Base-by-base conservation (phyloP, 92 coral and sea anemone species). In the Ricordea florida region DNA sequence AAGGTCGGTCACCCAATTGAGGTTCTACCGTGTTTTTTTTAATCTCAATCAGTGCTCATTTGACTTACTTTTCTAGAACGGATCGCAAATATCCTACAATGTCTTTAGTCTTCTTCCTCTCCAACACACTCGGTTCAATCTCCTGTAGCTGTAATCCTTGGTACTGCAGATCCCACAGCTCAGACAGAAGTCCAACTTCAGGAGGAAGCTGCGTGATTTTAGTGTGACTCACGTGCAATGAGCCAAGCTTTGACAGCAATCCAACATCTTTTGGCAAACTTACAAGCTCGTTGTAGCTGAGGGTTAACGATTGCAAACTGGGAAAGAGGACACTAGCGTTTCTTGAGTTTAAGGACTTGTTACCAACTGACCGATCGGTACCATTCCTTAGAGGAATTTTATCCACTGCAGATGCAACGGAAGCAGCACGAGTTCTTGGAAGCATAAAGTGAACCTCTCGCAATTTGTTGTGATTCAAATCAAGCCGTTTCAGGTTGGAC, bases 31-130 rank as follows among this genome's bases (percentile, higher is more conserved):
- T n/a, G n/a, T n/a, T n/a, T n/a, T n/a, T n/a, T n/a, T n/a, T n/a
- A n/a, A n/a, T n/a, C n/a, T n/a, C n/a, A n/a, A n/a, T n/a, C n/a
- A 14, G 21, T 31, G 61, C n/a, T 13, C 13, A 6, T 4, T 28
- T 10, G 15, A 68, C 71, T 64, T 84, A 96, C 99, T 84, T 92
- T 68, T 96, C 99, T 32, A 96, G 36, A n/a, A 96, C 85, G 2
- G 99, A 96, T 83, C 97, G 74, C 38, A 96, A 74, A 69, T 96
- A 96, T 43, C 99, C 97, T 10, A 93, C 93, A 62, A 96, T 83
- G 14, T 90, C 97, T 74, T 92, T 92, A 6, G 99, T 96, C 85
- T 88, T 88, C 66, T 89, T 92, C 23, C 97, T 71, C 60, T 96
- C 99, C 64, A 96, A 52, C 45, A 96, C 99, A 72, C 92, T 96